Evolutionary conservation across 2,797 vertebrate species (phyloP).

Genomic region (Allochrocebus solatus): DNA sequence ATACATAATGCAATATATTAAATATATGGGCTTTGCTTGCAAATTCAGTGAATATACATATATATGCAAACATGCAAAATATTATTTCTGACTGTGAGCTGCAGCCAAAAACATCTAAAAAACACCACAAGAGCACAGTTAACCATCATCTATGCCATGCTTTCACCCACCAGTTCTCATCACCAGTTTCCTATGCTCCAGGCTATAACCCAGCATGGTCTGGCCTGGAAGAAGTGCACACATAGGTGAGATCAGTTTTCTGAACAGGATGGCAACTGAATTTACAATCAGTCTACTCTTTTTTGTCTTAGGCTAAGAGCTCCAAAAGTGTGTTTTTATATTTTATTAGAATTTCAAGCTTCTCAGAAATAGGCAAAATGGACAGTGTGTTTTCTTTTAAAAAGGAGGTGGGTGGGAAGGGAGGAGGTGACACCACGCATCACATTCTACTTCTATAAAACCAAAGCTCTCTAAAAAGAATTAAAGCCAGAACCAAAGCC

Average conservation of each 20-base stretch:
- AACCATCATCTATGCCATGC: background rate
- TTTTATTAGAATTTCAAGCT: constrained; percentile 18
- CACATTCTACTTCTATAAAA: constrained; percentile 3
- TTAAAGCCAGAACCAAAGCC: background rate
- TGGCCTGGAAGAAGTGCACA: background rate
- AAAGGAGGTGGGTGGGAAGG: background rate
- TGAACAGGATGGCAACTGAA: background rate
- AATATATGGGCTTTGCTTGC: background rate
- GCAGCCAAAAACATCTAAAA: background rate
- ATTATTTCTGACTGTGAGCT: background rate
- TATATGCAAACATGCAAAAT: background rate
- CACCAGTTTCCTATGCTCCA: background rate
- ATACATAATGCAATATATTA: background rate
- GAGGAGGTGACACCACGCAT: background rate
- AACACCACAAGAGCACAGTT: background rate
- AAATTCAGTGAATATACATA: background rate
- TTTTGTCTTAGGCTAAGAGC: background rate
- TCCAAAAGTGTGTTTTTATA: background rate
- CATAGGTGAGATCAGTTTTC: background rate
- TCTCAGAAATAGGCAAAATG: constrained; percentile 36
- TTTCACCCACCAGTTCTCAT: too few species aligned
- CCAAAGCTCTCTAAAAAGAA: background rate
- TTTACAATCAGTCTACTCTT: background rate
- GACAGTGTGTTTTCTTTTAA: constrained; percentile 14
- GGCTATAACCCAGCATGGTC: background rate